phyloP scores from a whole-genome alignment of 2,797 vertebrate species.

The Galagoides demidoff region DNA sequence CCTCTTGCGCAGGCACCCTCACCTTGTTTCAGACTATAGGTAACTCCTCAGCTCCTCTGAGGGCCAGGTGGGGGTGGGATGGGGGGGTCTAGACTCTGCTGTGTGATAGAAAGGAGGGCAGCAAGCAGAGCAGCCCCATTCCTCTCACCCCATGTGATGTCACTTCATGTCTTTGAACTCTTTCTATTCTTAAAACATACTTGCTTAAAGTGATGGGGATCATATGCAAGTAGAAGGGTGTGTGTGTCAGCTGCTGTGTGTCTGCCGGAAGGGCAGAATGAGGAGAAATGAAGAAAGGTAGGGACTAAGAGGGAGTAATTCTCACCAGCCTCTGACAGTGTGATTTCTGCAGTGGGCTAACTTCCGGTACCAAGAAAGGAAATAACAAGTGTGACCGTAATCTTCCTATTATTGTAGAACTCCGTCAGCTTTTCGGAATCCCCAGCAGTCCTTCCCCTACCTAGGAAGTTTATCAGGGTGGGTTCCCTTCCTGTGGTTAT shows the following conservation, averaged over 20 bases:
- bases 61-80: background rate
- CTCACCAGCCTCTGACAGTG: background rate
- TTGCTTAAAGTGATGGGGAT: background rate
- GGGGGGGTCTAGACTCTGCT: background rate
- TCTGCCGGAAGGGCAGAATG: background rate
- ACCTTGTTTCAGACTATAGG: slow-evolving; percentile 91
- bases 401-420: slow-evolving; percentile 8
- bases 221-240: background rate
- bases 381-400: slow-evolving; percentile 20
- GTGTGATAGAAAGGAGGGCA: background rate
- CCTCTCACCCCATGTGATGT: background rate
- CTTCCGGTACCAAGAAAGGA: slow-evolving; percentile 52
- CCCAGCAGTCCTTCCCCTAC: background rate
- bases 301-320: slow-evolving; percentile 30
- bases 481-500: background rate
- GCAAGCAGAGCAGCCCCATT: background rate
- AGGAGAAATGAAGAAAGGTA: background rate
- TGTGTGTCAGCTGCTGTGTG: background rate
- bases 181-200: slow-evolving; percentile 5
- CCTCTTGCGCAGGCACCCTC: slow-evolving; percentile 74
- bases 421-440: background rate
- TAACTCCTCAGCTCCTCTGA: slow-evolving; percentile 74
- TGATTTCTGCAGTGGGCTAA: background rate
- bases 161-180: background rate
- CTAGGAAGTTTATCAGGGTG: background rate